Conservation (phyloP, 2,888 invertebrate genomes). For the Hemistola chrysoprasaria region DNA sequence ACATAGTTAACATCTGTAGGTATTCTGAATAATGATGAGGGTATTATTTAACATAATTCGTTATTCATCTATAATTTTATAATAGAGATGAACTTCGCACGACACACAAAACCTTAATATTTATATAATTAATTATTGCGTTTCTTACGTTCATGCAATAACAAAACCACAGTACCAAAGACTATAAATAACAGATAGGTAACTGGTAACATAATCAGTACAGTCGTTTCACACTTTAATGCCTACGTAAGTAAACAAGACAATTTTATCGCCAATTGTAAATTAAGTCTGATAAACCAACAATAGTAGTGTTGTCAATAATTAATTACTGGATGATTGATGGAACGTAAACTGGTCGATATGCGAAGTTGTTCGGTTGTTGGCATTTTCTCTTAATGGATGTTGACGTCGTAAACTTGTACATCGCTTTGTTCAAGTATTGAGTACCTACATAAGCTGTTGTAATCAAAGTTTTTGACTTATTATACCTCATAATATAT, state of each 20-base stretch:
- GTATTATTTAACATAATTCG: too few relatives aligned
- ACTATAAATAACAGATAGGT: constrained; percentile 4
- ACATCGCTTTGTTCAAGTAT: not conserved
- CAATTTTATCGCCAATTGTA: constrained; percentile 30
- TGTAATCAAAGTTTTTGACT: too few relatives aligned
- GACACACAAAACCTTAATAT: too few relatives aligned
- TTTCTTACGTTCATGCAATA: too few relatives aligned
- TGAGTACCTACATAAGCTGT: too few relatives aligned
- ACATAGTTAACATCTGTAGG: too few relatives aligned
- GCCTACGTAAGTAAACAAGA: constrained; percentile 27
- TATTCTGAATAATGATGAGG: too few relatives aligned
- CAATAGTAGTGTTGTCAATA: constrained; percentile 41
- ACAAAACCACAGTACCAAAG: too few relatives aligned
- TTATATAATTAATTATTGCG: too few relatives aligned
- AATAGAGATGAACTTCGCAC: too few relatives aligned
- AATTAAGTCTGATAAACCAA: constrained; percentile 35
- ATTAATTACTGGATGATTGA: constrained; percentile 50
- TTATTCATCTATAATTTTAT: too few relatives aligned
- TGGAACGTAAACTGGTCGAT: constrained; percentile 30
- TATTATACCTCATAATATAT: too few relatives aligned
- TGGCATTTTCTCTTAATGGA: constrained; percentile 22
- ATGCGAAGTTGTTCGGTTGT: constrained; percentile 24
- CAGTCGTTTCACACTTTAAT: constrained; percentile 32
- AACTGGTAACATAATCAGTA: constrained; percentile 10
- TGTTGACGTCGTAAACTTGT: constrained; percentile 15